Evolutionary conservation across 2,113 vertebrate species (phyloP).

Genomic region (Corvus cornix): DNA sequence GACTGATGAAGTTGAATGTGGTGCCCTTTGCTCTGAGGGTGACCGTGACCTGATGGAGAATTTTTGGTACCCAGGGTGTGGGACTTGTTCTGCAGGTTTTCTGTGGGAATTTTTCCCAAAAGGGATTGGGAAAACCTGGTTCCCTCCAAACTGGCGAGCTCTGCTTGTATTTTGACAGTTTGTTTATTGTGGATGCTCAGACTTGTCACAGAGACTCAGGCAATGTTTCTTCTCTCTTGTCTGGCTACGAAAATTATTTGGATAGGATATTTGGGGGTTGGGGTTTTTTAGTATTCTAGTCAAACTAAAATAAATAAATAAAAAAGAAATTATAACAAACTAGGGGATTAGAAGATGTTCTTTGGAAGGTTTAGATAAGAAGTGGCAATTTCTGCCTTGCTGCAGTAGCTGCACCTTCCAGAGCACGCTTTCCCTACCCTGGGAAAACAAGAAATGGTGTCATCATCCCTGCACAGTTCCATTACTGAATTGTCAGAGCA

Average conservation of each 20-base stretch:
- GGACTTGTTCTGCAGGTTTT: neutral
- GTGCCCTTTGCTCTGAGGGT: neutral
- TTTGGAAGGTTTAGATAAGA: neutral
- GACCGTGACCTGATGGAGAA: fast-evolving
- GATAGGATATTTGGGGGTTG: neutral
- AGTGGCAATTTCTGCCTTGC: neutral
- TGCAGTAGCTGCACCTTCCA: neutral
- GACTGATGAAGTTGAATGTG: fast-evolving
- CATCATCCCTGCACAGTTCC: neutral
- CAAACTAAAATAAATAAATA: neutral
- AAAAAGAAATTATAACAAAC: neutral
- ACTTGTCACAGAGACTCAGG: neutral
- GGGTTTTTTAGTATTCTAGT: neutral
- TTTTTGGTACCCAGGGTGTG: neutral
- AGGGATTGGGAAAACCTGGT: neutral
- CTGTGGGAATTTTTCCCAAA: fast-evolving
- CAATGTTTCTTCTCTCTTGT: neutral
- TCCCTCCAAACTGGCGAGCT: fast-evolving
- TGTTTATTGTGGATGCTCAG: neutral
- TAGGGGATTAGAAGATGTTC: neutral
- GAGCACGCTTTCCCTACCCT: neutral
- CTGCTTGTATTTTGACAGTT: neutral
- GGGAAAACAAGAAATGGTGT: neutral
- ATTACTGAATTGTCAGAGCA: slow-evolving; percentile 45
- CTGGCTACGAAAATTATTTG: neutral